phyloP scores from a whole-genome alignment of 1,140 invertebrate genomes.

The Aphelinus atriplicis region DNA sequence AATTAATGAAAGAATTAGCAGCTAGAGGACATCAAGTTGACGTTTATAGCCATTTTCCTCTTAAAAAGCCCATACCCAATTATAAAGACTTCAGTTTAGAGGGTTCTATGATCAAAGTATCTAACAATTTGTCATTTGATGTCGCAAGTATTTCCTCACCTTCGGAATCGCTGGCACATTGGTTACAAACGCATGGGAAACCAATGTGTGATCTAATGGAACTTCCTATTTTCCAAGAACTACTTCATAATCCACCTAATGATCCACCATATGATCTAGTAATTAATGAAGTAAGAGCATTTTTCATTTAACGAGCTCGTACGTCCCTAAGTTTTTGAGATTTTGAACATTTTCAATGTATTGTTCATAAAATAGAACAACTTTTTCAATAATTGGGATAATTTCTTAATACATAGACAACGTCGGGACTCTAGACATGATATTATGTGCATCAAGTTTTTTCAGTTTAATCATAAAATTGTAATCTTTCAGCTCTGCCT shows the following conservation, averaged over 20 bases:
- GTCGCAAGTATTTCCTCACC: neutral
- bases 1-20: conserved; percentile 56
- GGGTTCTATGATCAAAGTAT: conserved; percentile 31
- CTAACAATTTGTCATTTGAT: conserved; percentile 42
- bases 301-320: neutral
- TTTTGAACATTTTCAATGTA: conserved; percentile 11
- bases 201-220: conserved; percentile 41
- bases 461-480: too few relatives aligned
- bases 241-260: conserved; percentile 40
- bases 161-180: neutral
- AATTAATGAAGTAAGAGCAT: conserved; percentile 43
- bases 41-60: conserved; percentile 58
- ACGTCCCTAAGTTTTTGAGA: conserved; percentile 32
- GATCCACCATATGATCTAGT: neutral
- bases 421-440: too few relatives aligned
- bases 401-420: too few relatives aligned
- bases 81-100: conserved; percentile 53
- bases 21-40: conserved; percentile 62
- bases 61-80: conserved; percentile 53
- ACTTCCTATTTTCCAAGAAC: conserved; percentile 41
- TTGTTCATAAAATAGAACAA: neutral
- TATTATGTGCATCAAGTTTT: too few relatives aligned
- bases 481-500: conserved; percentile 45
- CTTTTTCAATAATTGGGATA: too few relatives aligned
- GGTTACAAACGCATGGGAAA: neutral